phyloP scores from a whole-genome alignment of 2,113 vertebrate genomes.

The Tretioscincus oriximinensis region DNA sequence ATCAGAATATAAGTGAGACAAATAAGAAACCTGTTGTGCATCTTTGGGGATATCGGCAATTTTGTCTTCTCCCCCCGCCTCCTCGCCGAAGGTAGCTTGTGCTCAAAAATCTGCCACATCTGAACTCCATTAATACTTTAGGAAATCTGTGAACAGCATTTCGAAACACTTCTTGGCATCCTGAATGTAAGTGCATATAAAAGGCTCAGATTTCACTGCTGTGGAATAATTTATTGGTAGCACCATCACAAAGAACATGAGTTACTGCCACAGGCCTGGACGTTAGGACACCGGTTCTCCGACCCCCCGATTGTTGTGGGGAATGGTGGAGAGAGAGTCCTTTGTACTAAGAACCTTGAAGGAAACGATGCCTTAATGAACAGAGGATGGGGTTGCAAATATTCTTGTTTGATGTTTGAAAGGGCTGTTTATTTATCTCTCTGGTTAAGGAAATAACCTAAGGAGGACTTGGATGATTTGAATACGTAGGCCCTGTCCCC shows the following conservation, averaged over 20 bases:
- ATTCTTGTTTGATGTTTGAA: background rate
- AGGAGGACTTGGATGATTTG: background rate
- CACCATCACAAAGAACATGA: constrained; percentile 40
- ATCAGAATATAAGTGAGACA: background rate
- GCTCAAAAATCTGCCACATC: constrained; percentile 10
- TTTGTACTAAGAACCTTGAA: background rate
- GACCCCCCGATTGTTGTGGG: constrained; percentile 20
- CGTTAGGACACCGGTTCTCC: constrained; percentile 41
- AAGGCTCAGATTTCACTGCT: constrained; percentile 58
- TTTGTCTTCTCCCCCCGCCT: background rate
- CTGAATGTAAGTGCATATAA: constrained; percentile 44
- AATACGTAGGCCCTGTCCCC: background rate
- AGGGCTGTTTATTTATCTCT: background rate
- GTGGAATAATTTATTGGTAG: constrained; percentile 50
- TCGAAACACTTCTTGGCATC: constrained; percentile 46
- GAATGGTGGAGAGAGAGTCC: constrained; percentile 10
- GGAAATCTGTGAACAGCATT: constrained; percentile 41
- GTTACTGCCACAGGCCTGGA: constrained; percentile 54
- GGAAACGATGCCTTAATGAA: background rate
- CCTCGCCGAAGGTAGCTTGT: background rate
- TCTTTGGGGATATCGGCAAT: background rate
- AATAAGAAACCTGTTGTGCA: background rate
- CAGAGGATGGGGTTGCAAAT: background rate
- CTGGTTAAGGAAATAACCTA: background rate
- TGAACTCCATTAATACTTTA: constrained; percentile 24